A percentile compares a stretch with the other conserved stretches of the same genome.
phyloP scores from a whole-genome alignment of 2,797 vertebrate genomes.

The Cynodonichthys magdalenae region DNA sequence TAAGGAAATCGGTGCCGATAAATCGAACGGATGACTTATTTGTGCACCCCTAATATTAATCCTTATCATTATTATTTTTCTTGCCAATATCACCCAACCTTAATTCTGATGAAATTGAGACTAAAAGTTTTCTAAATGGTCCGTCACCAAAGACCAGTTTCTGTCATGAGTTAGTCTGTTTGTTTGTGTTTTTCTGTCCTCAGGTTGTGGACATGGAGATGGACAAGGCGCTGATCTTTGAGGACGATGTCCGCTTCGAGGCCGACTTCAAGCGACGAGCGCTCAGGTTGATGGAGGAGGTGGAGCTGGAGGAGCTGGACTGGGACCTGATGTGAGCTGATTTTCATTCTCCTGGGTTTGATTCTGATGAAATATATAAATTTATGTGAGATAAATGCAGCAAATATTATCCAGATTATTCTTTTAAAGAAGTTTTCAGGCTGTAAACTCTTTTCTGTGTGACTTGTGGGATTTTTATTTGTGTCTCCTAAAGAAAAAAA shows the following conservation, averaged over 20 bases:
- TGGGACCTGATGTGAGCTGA: constrained; percentile 94
- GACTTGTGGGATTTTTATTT: neutral
- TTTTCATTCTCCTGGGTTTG: neutral
- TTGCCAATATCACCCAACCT: no score
- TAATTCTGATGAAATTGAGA: no score
- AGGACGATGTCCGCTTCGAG: constrained; percentile 93
- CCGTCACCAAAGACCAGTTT: no score
- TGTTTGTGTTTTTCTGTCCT: neutral
- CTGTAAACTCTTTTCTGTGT: constrained; percentile 1
- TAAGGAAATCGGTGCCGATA: no score
- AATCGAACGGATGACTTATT: no score
- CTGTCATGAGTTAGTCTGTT: neutral
- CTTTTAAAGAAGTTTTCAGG: neutral
- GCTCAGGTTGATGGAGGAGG: constrained; percentile 85
- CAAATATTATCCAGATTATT: no score
- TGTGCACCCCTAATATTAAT: no score
- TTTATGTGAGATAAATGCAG: no score
- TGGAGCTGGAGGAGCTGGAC: constrained; percentile 80
- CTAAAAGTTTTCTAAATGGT: no score
- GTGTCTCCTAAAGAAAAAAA: constrained; percentile 1
- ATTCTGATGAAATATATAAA: neutral
- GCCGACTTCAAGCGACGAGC: constrained; percentile 89
- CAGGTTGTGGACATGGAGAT: constrained; percentile 88
- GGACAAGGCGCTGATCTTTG: constrained; percentile 86
- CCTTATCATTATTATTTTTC: no score